These are phyloP conservation scores for Apis florea DNA, from an alignment of 1,140 invertebrate genomes.

Conservation along the genomic window DNA sequence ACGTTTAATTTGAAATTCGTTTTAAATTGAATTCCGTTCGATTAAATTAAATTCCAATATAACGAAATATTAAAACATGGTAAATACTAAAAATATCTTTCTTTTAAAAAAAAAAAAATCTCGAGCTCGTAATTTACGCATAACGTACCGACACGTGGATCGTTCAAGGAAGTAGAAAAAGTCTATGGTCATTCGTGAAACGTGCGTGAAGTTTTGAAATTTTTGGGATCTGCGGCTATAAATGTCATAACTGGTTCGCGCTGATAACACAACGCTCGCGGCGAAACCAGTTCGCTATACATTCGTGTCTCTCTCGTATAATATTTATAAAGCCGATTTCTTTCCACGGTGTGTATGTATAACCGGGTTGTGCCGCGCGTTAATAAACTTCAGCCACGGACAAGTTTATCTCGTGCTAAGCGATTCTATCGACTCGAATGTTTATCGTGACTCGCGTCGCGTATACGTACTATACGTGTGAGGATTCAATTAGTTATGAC, in stretches of 20 bases:
- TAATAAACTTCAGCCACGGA: constrained; percentile 35
- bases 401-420: constrained; percentile 25
- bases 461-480: background rate
- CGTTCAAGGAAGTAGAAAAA: constrained; percentile 11
- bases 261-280: constrained; percentile 34
- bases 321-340: constrained; percentile 46
- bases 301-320: constrained; percentile 21
- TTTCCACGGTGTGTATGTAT: background rate
- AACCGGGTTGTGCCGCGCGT: constrained; percentile 12
- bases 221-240: constrained; percentile 13
- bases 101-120: too few species aligned
- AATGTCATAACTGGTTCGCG: constrained; percentile 15
- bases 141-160: background rate
- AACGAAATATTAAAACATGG: too few species aligned
- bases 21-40: too few species aligned
- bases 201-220: constrained; percentile 12
- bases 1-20: too few species aligned
- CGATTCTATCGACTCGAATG: constrained; percentile 12
- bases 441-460: background rate
- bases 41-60: too few species aligned
- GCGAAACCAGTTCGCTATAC: constrained; percentile 37
- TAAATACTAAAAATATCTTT: too few species aligned
- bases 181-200: background rate
- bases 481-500: constrained; percentile 23
- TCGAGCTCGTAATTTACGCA: background rate